Conservation (phyloP, 2,888 invertebrate species). For the Cephus runcator region DNA sequence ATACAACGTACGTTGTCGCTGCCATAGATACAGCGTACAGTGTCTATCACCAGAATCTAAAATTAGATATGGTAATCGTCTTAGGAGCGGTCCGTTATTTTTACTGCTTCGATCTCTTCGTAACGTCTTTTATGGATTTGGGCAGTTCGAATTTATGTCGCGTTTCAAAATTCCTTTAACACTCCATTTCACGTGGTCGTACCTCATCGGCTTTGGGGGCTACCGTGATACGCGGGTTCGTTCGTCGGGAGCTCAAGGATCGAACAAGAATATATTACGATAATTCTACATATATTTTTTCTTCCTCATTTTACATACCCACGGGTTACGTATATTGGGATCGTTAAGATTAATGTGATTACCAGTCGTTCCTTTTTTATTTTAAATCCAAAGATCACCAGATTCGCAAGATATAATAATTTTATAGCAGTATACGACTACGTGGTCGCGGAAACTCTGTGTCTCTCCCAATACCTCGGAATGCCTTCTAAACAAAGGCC, state of each 20-base stretch:
- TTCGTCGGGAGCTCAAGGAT: neutral
- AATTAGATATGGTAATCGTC: slow-evolving; percentile 44
- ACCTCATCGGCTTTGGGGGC: neutral
- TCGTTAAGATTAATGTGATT: neutral
- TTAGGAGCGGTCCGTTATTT: slow-evolving; percentile 41
- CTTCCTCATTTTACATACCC: neutral
- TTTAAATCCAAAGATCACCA: neutral
- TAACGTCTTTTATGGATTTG: slow-evolving; percentile 5
- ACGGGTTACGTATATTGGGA: neutral
- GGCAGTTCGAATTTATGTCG: neutral
- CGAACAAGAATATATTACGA: neutral
- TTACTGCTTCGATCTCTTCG: slow-evolving; percentile 37
- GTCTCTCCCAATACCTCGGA: slow-evolving; percentile 20
- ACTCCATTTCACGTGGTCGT: neutral
- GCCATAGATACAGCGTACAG: slow-evolving; percentile 1
- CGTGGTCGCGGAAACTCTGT: neutral
- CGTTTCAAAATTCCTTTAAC: neutral
- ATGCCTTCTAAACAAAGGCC: slow-evolving; percentile 47
- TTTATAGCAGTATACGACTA: neutral
- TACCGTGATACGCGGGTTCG: neutral
- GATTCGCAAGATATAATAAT: neutral
- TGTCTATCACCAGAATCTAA: slow-evolving; percentile 33
- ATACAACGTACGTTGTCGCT: neutral
- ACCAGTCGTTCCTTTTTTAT: neutral
- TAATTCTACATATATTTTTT: neutral